phyloP scores from a whole-genome alignment of 2,888 invertebrate genomes.

The Didymodactylos carnosus region DNA sequence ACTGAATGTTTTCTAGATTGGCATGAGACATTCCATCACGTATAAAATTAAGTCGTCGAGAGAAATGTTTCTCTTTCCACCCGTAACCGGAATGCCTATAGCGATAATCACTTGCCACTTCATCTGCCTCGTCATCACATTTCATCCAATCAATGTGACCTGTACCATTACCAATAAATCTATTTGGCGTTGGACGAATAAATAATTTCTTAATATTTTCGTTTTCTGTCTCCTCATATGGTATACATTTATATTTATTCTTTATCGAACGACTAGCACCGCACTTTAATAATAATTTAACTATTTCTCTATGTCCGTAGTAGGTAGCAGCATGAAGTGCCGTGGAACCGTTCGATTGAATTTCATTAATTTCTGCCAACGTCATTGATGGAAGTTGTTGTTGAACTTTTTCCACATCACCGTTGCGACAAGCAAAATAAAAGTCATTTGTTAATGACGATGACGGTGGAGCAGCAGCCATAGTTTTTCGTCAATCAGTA shows the following conservation, averaged over 20 bases:
- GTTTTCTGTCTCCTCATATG: neutral
- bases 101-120: neutral
- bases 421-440: neutral
- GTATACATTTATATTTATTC: neutral
- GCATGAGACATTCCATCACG: neutral
- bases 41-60: neutral
- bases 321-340: neutral
- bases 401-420: neutral
- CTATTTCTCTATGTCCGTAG: neutral
- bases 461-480: too few relatives aligned
- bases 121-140: neutral
- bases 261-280: neutral
- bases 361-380: neutral
- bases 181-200: neutral
- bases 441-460: neutral
- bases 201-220: neutral
- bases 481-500: too few relatives aligned
- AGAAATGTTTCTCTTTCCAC: neutral
- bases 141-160: neutral
- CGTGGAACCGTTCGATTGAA: neutral
- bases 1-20: neutral
- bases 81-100: neutral
- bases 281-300: neutral
- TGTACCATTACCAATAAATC: neutral
- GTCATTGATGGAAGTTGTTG: neutral